Conservation (phyloP, 2,888 invertebrate species). For the Petrolisthes cinctipes region DNA sequence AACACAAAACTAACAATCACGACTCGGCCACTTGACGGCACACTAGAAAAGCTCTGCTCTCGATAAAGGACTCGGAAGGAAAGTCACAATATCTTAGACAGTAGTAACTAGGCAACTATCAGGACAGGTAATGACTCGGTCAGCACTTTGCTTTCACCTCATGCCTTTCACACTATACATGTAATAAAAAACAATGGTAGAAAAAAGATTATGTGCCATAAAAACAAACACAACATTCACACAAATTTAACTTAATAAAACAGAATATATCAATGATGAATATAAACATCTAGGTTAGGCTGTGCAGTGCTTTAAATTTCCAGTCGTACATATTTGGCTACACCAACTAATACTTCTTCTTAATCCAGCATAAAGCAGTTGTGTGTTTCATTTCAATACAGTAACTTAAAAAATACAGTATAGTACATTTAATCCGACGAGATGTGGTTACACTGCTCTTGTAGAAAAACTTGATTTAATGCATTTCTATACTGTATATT, state of each 20-base stretch:
- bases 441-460: slow-evolving; percentile 28
- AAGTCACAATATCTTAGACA: slow-evolving; percentile 7
- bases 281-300: slow-evolving; percentile 45
- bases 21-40: slow-evolving; percentile 47
- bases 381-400: slow-evolving; percentile 48
- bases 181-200: slow-evolving; percentile 28
- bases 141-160: slow-evolving; percentile 34
- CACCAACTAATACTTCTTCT: neutral
- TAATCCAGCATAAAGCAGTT: neutral
- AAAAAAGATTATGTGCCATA: slow-evolving; percentile 26
- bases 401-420: slow-evolving; percentile 20
- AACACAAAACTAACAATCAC: slow-evolving; percentile 57
- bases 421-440: slow-evolving; percentile 45
- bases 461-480: slow-evolving; percentile 4
- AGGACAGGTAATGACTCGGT: slow-evolving; percentile 48
- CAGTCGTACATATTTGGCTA: neutral
- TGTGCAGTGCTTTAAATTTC: slow-evolving; percentile 38
- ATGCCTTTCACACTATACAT: slow-evolving; percentile 38
- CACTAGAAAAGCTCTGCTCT: slow-evolving; percentile 59
- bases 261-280: slow-evolving; percentile 18
- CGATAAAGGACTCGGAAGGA: slow-evolving; percentile 50
- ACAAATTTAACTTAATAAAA: slow-evolving; percentile 22
- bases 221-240: slow-evolving; percentile 8
- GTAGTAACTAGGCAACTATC: slow-evolving; percentile 48
- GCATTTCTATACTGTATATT: neutral